Conservation (phyloP, 2,888 invertebrate species). For the Saturnia japonica region DNA sequence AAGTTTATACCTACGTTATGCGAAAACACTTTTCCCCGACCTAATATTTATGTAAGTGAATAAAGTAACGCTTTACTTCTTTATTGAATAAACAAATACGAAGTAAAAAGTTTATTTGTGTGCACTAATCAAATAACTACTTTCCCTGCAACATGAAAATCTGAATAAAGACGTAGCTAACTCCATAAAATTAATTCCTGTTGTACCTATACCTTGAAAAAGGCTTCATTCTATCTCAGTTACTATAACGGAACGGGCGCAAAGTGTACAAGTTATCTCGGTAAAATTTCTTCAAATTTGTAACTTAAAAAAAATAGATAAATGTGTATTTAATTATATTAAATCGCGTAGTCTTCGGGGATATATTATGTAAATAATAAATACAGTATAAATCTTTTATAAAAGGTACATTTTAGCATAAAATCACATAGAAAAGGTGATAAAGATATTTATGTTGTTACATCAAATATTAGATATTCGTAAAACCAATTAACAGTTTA, state of each 20-base stretch:
- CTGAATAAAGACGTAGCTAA: constrained; percentile 40
- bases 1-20: no score
- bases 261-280: neutral
- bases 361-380: neutral
- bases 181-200: constrained; percentile 57
- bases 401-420: no score
- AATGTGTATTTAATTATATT: neutral
- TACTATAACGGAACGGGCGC: constrained; percentile 48
- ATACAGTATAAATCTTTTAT: neutral
- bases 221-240: constrained; percentile 55
- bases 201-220: constrained; percentile 52
- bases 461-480: no score
- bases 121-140: neutral
- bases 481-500: no score
- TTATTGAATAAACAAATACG: neutral
- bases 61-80: neutral
- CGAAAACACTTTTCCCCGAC: no score
- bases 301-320: neutral
- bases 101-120: neutral
- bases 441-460: no score
- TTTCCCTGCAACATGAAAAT: constrained; percentile 15
- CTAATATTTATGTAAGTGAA: no score
- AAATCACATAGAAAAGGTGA: no score
- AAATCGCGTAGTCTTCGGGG: neutral
- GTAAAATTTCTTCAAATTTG: constrained; percentile 3